phyloP scores from a whole-genome alignment of 2,888 invertebrate species.

The Stenoptilia bipunctidactyla region DNA sequence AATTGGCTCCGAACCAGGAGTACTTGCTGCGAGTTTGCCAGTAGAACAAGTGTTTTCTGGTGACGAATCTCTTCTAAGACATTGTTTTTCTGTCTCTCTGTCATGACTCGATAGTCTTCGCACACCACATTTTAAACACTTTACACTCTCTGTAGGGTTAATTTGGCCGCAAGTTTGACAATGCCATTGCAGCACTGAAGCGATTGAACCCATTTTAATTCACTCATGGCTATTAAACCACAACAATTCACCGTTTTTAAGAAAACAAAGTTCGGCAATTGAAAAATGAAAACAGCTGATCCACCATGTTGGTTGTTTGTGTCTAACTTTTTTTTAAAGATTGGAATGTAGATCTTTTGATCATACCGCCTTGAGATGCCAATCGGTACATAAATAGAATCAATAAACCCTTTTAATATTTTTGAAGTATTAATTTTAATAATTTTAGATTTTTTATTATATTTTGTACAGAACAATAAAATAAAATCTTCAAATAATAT shows the following conservation, averaged over 20 bases:
- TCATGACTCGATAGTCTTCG: constrained; percentile 73
- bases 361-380: too few relatives aligned
- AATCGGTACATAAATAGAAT: too few relatives aligned
- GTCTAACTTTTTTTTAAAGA: constrained; percentile 55
- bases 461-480: too few relatives aligned
- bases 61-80: constrained; percentile 49
- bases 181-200: constrained; percentile 94
- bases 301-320: constrained; percentile 75
- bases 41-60: constrained; percentile 50
- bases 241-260: constrained; percentile 55
- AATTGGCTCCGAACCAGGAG: constrained; percentile 55
- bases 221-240: constrained; percentile 70
- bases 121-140: constrained; percentile 87
- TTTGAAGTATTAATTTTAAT: too few relatives aligned
- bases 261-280: constrained; percentile 47
- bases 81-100: constrained; percentile 50
- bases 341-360: too few relatives aligned
- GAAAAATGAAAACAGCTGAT: constrained; percentile 72
- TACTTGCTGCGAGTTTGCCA: constrained; percentile 57
- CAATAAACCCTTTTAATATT: too few relatives aligned
- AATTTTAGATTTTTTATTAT: too few relatives aligned
- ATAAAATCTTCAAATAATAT: too few relatives aligned
- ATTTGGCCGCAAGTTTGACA: constrained; percentile 90
- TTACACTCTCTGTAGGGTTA: constrained; percentile 87
- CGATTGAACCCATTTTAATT: constrained; percentile 89